Base-by-base conservation (phyloP, 2,113 vertebrate genomes). In the Gyps fulvus region DNA sequence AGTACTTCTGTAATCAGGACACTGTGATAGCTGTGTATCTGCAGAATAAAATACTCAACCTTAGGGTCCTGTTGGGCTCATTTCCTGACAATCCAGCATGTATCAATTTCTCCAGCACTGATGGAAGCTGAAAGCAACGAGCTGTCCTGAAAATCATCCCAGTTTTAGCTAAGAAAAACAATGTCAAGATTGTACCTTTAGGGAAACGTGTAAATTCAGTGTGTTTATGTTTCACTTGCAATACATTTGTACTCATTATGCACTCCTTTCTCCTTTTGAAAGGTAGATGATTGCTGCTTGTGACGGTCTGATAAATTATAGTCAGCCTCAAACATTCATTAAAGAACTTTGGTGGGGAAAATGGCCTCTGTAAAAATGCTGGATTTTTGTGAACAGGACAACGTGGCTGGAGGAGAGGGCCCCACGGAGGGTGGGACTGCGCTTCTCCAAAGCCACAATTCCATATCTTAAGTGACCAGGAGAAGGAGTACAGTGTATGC, bases 21-120 rank as follows among this genome's bases (percentile, higher is more conserved):
- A 57, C 23, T 47, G 27, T 4, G 7, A n/a, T 11, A 59, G 27
- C 45, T 83, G 27, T 21, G 23, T 58, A 31, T 25, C 61, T 88
- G 20, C 3, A 17, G n/a, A 88, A 63, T 9, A 32, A 55, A 76
- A 82, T 72, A 8, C 2, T 54, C 55, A 92, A 2, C 29, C n/a
- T 45, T 34, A 59, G 42, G 8, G 15, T 49, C 13, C 32, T 40
- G 21, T 61, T 42, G 50, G 31, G 38, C 34, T 71, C 27, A 61
- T 58, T 85, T 88, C 58, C 0, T 1, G 61, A 38, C n/a, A 80
- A 50, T 42, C 38, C 21, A 50, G 18, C 20, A 52, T 0, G 0
- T 36, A 34, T 6, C 6, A 23, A 36, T 77, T 77, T 61, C 11
- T 54, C 14, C 49, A 86, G 62, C 32, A 38, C 18, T 47, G 32